Evolutionary conservation across 35 echinoderm and acorn worm species (phyloP).

Genomic region (Strongylocentrotus purpuratus): DNA sequence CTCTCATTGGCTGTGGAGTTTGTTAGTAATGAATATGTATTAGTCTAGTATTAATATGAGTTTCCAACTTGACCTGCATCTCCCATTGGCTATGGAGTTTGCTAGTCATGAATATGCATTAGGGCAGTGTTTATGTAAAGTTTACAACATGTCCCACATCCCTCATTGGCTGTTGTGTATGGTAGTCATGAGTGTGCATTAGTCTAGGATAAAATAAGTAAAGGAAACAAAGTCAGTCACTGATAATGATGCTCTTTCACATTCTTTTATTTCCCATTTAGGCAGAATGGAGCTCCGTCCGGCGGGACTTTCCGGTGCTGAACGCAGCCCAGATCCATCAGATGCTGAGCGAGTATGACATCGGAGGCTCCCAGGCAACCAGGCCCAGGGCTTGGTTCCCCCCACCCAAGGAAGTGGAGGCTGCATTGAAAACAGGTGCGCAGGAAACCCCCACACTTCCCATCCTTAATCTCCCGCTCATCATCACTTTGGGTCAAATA

Average conservation of each 20-base stretch:
- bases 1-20: too few species aligned
- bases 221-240: too few species aligned
- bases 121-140: neutral
- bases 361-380: conserved; percentile 58
- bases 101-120: neutral
- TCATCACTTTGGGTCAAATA: neutral
- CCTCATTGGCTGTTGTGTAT: neutral
- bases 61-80: neutral
- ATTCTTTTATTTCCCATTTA: neutral
- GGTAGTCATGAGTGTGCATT: neutral
- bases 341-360: conserved; percentile 90
- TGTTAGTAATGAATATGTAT: too few species aligned
- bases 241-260: neutral
- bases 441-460: conserved; percentile 25
- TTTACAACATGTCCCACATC: neutral
- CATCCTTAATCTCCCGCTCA: neutral
- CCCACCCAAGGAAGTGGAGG: conserved; percentile 73
- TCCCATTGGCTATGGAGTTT: neutral
- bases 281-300: conserved; percentile 81
- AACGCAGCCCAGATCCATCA: conserved; percentile 88
- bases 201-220: too few species aligned
- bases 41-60: too few species aligned
- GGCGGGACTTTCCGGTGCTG: conserved; percentile 73
- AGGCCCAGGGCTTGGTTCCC: conserved; percentile 81
- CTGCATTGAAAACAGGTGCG: conserved; percentile 74